Evolutionary conservation across 1,140 invertebrate species (phyloP).

Genomic region (Drosophila prosaltans): DNA sequence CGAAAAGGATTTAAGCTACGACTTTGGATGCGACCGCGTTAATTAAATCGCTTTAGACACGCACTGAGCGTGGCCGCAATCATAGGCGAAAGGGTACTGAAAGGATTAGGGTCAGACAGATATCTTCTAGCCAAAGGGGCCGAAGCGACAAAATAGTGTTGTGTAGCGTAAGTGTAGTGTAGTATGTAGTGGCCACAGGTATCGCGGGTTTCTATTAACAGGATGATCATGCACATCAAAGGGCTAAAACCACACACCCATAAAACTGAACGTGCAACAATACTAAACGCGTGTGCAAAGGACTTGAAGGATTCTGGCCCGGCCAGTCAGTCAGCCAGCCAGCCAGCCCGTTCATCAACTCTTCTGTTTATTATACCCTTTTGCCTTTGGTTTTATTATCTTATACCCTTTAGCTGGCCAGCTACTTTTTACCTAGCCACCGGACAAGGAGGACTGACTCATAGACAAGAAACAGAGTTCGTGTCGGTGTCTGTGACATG

Average conservation of each 20-base stretch:
- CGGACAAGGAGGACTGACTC: too few species aligned
- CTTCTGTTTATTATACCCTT: slow-evolving; percentile 73
- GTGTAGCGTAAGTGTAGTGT: background rate
- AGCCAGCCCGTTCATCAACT: slow-evolving; percentile 52
- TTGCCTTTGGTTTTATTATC: slow-evolving; percentile 19
- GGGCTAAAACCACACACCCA: slow-evolving; percentile 83
- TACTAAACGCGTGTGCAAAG: slow-evolving; percentile 63
- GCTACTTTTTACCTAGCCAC: slow-evolving; percentile 60
- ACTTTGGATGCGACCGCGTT: slow-evolving; percentile 75
- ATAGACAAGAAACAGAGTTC: background rate
- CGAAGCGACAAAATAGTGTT: slow-evolving; percentile 14
- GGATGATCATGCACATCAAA: slow-evolving; percentile 83
- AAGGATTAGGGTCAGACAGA: slow-evolving; percentile 32
- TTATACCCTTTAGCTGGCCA: slow-evolving; percentile 17
- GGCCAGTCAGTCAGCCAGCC: background rate
- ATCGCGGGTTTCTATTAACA: slow-evolving; percentile 75
- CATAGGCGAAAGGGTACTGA: slow-evolving; percentile 35
- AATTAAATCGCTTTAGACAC: slow-evolving; percentile 82
- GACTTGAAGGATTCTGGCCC: background rate
- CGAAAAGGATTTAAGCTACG: slow-evolving; percentile 61
- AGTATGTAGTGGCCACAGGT: slow-evolving; percentile 31
- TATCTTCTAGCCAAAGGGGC: background rate
- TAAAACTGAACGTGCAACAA: slow-evolving; percentile 80
- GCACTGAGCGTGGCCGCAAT: slow-evolving; percentile 48
- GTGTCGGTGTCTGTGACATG: slow-evolving; percentile 53